Evolutionary conservation across 2,113 vertebrate genomes (phyloP), one percentile per base, ranked within the genome.

Genomic region (Laticauda laticaudata): DNA sequence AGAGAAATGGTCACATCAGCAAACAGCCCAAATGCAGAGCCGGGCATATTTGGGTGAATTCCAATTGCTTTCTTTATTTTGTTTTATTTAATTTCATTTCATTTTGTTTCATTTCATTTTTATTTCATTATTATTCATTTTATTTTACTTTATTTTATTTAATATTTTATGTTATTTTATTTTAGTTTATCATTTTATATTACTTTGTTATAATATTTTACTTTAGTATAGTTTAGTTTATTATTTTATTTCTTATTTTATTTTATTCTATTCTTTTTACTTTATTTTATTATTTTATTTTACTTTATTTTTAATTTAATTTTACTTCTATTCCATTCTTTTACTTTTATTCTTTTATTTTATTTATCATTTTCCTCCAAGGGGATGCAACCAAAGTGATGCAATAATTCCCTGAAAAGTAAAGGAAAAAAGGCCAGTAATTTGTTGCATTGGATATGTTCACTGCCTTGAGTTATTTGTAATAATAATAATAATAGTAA

Each of bases 1-100:
- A 61, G 51, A 86, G 43, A 56, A n/a, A 64, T 45, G n/a, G 89
- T 75, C 91, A 12, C 64, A 88, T 94, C 56, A 88, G 93, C 86
- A 89, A 43, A 4, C 9, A 91, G 91, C 91, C 93, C 85, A 48
- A 14, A 10, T 54, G 24, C 88, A 86, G 24, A 24, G 29, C 87
- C 21, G 55, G 91, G 92, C 91, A 85, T 87, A 93, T 86, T 87
- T 90, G 21, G 7, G 85, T 39, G 26, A 55, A 26, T 2, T 39
- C 55, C 12, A 64, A 18, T 11, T 2, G 23, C 20, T 9, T n/a
- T 57, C 18, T 29, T 34, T 34, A 75, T 39, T 81, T 69, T 6
- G 14, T n/a, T 69, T 69, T n/a, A 14, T 64, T 64, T 29, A 9
- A 12, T 29, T 61, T 26, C 26, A 64, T 5, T 59, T 59, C 48